phyloP scores from a whole-genome alignment of 2,888 invertebrate species.

The Trilocha varians region DNA sequence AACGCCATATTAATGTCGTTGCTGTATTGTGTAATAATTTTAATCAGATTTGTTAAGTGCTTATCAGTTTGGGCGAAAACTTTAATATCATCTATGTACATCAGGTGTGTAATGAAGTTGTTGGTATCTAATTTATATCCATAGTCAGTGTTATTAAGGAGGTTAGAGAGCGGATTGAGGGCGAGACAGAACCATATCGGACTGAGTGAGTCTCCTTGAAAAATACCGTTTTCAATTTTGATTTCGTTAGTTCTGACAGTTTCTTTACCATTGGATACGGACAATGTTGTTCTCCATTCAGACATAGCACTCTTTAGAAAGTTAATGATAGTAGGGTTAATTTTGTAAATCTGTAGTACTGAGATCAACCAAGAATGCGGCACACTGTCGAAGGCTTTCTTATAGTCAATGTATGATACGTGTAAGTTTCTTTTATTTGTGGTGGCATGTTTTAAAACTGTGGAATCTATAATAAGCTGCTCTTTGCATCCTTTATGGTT shows the following conservation, averaged over 20 bases:
- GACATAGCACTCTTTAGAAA: conserved; percentile 7
- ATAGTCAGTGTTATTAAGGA: neutral
- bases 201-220: conserved; percentile 10
- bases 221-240: conserved; percentile 8
- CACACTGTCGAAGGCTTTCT: conserved; percentile 6
- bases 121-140: neutral
- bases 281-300: conserved; percentile 8
- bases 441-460: conserved; percentile 3
- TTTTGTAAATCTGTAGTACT: conserved; percentile 9
- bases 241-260: conserved; percentile 4
- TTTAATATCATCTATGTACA: conserved; percentile 3
- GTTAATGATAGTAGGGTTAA: conserved; percentile 4
- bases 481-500: conserved; percentile 10
- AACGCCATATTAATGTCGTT: conserved; percentile 4
- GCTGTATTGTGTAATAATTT: conserved; percentile 1
- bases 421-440: conserved; percentile 3
- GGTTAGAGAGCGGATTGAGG: conserved; percentile 7
- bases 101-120: neutral
- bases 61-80: neutral
- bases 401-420: conserved; percentile 7
- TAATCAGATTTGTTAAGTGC: conserved; percentile 1
- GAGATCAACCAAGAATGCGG: conserved; percentile 9
- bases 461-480: conserved; percentile 9
- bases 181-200: conserved; percentile 12
- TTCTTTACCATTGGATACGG: neutral